Conservation (phyloP, 2,113 vertebrate species). For the Ammodytes marinus region DNA sequence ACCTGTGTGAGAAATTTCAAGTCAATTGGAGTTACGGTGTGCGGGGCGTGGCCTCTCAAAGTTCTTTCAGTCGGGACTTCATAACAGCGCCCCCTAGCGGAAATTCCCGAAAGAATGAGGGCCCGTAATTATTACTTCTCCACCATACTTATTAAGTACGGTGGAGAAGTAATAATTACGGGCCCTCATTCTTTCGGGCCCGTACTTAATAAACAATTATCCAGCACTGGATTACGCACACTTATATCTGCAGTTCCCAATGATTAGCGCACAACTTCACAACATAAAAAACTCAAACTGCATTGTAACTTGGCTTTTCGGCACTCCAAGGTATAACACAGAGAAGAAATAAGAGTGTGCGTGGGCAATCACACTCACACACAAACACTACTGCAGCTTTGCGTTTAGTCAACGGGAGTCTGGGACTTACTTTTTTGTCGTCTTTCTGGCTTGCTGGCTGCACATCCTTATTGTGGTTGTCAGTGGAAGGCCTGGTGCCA, state of each 20-base stretch:
- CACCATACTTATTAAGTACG: too few relatives aligned
- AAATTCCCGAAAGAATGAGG: too few relatives aligned
- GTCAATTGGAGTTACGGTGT: too few relatives aligned
- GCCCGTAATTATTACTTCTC: too few relatives aligned
- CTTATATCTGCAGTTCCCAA: neutral
- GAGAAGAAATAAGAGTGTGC: neutral
- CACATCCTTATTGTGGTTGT: slow-evolving; percentile 80
- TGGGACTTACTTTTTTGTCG: slow-evolving; percentile 86
- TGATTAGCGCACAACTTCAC: neutral
- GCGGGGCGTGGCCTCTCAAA: too few relatives aligned
- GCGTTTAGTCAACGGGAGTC: slow-evolving; percentile 28
- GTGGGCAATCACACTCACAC: slow-evolving; percentile 9
- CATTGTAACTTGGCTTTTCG: slow-evolving; percentile 4
- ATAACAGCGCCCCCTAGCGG: too few relatives aligned
- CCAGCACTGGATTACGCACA: neutral
- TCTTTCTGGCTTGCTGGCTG: slow-evolving; percentile 81
- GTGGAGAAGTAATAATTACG: too few relatives aligned
- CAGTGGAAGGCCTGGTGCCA: slow-evolving; percentile 64
- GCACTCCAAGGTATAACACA: neutral
- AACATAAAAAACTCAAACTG: slow-evolving; percentile 6
- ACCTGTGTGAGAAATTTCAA: too few relatives aligned
- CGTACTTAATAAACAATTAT: slow-evolving; percentile 36
- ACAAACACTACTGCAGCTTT: slow-evolving; percentile 4
- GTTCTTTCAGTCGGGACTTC: too few relatives aligned
- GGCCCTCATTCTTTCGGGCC: too few relatives aligned